Evolutionary conservation across 2,888 invertebrate genomes (phyloP).

Genomic region (Xestia rhomboidea): DNA sequence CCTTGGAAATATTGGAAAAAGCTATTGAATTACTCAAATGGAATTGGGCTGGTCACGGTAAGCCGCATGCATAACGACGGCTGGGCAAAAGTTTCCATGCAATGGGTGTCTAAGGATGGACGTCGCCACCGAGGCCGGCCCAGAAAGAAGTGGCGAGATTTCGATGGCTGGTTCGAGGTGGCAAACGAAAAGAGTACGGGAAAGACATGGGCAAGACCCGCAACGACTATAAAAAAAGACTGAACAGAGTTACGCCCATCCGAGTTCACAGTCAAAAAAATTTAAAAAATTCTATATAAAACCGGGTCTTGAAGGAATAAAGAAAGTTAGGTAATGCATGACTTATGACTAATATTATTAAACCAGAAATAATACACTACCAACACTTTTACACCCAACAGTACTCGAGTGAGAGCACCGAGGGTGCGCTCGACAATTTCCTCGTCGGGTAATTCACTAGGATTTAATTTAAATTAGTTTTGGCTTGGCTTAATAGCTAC

Average conservation of each 20-base stretch:
- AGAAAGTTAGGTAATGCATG: not conserved
- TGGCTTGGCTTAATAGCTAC: conserved; percentile 97
- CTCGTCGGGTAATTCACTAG: conserved; percentile 93
- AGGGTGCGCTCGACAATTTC: conserved; percentile 91
- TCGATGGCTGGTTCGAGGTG: no score
- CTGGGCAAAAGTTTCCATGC: no score
- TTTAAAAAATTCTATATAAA: no score
- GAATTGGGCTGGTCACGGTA: not conserved
- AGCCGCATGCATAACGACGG: no score
- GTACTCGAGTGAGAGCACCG: conserved; percentile 86
- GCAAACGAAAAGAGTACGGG: not conserved
- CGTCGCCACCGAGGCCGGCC: no score
- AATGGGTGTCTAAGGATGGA: no score
- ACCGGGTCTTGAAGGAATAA: not conserved
- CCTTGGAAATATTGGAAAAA: not conserved
- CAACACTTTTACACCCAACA: conserved; percentile 68
- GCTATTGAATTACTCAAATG: not conserved
- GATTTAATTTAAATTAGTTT: conserved; percentile 95
- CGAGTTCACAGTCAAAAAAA: no score
- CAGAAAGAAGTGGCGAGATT: no score
- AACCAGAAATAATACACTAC: not conserved
- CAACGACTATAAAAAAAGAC: not conserved
- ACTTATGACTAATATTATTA: not conserved
- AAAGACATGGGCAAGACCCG: not conserved
- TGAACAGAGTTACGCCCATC: not conserved